Evolutionary conservation across 2,113 vertebrate species (phyloP).

Genomic region (Anoura caudifer): DNA sequence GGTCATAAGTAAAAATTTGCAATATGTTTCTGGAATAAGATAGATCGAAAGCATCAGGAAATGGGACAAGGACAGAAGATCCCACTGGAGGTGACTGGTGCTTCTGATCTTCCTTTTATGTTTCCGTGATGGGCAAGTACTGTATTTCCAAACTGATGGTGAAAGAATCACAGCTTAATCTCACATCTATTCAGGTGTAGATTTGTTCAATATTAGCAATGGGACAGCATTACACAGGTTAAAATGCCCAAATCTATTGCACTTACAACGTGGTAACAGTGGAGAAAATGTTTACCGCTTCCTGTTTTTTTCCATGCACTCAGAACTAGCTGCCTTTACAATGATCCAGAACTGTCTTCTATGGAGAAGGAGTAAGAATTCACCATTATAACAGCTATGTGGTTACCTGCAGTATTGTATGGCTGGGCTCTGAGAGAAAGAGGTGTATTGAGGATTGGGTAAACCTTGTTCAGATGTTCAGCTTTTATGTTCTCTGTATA

Average conservation of each 20-base stretch:
- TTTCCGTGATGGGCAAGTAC: background rate
- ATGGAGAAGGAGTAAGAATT: constrained; percentile 86
- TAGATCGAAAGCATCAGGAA: background rate
- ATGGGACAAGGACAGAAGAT: background rate
- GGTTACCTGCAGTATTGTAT: constrained; percentile 53
- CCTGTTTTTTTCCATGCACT: constrained; percentile 72
- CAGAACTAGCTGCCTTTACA: constrained; percentile 88
- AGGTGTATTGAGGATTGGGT: constrained; percentile 70
- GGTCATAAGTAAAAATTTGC: background rate
- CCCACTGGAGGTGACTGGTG: background rate
- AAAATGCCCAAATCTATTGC: background rate
- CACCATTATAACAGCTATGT: constrained; percentile 39
- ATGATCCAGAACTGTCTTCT: constrained; percentile 85
- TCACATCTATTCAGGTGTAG: background rate
- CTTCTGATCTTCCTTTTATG: background rate
- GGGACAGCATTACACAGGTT: background rate
- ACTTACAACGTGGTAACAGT: background rate
- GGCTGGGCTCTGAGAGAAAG: background rate
- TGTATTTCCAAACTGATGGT: background rate
- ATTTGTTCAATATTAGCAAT: background rate
- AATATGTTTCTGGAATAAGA: background rate
- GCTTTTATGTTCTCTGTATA: background rate
- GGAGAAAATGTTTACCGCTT: constrained; percentile 71
- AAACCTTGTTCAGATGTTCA: constrained; percentile 71
- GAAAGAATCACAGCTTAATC: background rate